These are phyloP conservation scores for Thumatha senex DNA, from an alignment of 2,888 invertebrate genomes.

Conservation along the genomic window DNA sequence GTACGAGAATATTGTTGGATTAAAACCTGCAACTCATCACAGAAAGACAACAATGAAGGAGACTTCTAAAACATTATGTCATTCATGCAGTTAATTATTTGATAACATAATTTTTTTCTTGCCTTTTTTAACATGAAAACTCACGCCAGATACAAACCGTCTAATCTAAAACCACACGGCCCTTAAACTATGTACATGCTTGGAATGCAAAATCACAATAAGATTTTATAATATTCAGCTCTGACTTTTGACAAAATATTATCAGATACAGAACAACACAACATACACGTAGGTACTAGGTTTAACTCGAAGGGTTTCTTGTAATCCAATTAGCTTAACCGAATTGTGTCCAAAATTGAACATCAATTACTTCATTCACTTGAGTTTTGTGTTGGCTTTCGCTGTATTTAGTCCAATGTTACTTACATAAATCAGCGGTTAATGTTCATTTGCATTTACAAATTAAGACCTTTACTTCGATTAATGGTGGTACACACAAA, in stretches of 20 bases:
- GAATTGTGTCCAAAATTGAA: constrained; percentile 67
- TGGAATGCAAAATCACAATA: too few relatives aligned
- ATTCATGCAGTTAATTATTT: too few relatives aligned
- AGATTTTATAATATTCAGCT: too few relatives aligned
- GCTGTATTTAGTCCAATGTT: constrained; percentile 16
- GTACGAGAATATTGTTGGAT: too few relatives aligned
- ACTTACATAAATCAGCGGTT: constrained; percentile 13
- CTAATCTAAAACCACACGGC: too few relatives aligned
- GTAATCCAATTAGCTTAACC: constrained; percentile 75
- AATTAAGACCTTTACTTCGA: constrained; percentile 8
- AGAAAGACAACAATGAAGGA: too few relatives aligned
- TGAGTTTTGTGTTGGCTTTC: constrained; percentile 30
- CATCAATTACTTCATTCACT: constrained; percentile 54
- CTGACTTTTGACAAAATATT: neutral
- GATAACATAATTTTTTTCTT: too few relatives aligned
- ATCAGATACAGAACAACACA: constrained; percentile 20
- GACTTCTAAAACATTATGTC: too few relatives aligned
- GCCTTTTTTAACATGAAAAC: too few relatives aligned
- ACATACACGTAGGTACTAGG: constrained; percentile 43
- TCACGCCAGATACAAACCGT: too few relatives aligned
- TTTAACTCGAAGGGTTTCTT: constrained; percentile 67
- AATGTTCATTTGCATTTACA: constrained; percentile 4
- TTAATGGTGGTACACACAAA: neutral
- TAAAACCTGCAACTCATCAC: too few relatives aligned
- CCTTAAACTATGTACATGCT: too few relatives aligned